Conservation (phyloP, 2,113 vertebrate genomes). For the Himantopus leucocephalus region DNA sequence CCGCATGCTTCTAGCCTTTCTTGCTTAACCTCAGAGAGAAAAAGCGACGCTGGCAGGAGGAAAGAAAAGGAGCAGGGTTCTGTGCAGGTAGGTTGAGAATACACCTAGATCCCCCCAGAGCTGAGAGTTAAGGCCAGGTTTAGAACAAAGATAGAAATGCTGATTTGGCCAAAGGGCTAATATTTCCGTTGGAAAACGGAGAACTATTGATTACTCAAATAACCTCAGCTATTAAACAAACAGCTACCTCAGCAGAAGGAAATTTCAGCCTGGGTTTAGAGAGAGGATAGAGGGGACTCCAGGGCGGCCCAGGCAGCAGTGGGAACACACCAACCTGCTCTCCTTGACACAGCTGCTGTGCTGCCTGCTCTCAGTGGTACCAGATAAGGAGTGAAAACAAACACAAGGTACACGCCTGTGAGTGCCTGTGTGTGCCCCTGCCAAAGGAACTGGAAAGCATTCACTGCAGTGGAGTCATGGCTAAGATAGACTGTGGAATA, state of each 20-base stretch:
- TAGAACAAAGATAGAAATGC: not conserved
- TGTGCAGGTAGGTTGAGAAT: not conserved
- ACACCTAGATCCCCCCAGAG: not conserved
- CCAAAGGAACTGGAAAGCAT: not conserved
- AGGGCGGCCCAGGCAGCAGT: not conserved
- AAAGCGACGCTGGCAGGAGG: not conserved
- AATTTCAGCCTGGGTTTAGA: not conserved
- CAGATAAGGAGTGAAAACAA: conserved; percentile 32
- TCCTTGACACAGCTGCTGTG: not conserved
- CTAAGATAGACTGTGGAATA: not conserved
- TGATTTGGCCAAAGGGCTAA: not conserved
- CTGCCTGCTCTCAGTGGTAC: not conserved
- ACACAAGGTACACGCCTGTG: not conserved
- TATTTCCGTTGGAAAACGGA: not conserved
- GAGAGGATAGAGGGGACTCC: not conserved
- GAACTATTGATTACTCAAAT: conserved; percentile 25
- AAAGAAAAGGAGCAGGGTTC: not conserved
- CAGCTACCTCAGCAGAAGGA: not conserved
- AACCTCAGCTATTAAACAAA: conserved; percentile 14
- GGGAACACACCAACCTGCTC: not conserved
- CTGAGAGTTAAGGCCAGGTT: not conserved
- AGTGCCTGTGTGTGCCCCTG: not conserved
- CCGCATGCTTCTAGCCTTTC: not conserved
- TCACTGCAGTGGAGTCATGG: not conserved
- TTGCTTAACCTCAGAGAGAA: not conserved